Evolutionary conservation across 2,797 vertebrate species (phyloP), one percentile per base, ranked within the genome.

Genomic region (Peromyscus attwateri): DNA sequence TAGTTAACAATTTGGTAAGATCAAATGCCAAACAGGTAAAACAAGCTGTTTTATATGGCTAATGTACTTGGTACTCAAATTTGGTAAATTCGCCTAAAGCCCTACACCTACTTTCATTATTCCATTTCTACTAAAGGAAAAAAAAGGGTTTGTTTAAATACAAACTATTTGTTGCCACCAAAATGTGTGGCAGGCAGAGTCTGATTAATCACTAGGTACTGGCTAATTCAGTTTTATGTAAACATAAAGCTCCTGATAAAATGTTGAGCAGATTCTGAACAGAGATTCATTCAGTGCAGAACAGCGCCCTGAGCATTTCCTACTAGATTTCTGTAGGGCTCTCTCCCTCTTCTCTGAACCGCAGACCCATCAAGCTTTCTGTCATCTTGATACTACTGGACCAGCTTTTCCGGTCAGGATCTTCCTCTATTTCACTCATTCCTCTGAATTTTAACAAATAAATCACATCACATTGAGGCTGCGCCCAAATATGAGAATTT

Each of bases 261-360:
- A 23, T 40, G 21, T 73, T 13, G 25, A 40, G 29, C 52, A 40
- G 46, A 14, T 8, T 75, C 95, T 77, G 84, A 76, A 37, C 60
- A 79, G 89, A 64, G 88, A 76, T 71, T 27, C 77, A 46, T 29
- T 73, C 49, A 89, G 94, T 75, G 79, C 49, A 13, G 0, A 96
- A 73, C 37, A 82, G 83, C 4, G 89, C 95, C 94, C 2, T 68
- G 46, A 87, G 87, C 95, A 92, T 87, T 71, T 29, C 91, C 79
- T 91, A 29, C 31, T 2, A 89, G 87, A 96, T 95, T 91, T 46
- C 81, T 73, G 76, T 0, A 0, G 4, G 29, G 62, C 83, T 73
- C 95, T 43, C 84, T 9, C 37, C n/a, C 12, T n/a, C 7, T 27
- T 55, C 43, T 81, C 71, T 79, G 87, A 97, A 82, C 92, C 96